phyloP scores from a whole-genome alignment of 2,113 vertebrate genomes.

The Gobius niger region DNA sequence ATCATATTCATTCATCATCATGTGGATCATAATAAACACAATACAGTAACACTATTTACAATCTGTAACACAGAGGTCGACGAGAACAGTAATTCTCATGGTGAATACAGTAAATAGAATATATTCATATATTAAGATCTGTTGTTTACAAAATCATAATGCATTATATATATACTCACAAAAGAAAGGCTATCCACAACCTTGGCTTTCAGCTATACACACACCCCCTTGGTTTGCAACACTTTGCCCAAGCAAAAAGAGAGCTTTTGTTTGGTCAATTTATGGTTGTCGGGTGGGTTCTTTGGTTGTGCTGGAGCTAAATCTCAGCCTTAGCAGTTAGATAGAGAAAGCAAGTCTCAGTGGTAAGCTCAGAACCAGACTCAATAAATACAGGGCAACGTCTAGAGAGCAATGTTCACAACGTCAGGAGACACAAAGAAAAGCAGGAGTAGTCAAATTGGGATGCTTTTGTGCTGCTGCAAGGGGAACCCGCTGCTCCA shows the following conservation, averaged over 20 bases:
- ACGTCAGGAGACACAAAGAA: conserved; percentile 28
- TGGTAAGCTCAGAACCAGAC: conserved; percentile 25
- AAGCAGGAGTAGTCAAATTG: conserved; percentile 33
- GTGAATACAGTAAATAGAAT: conserved; percentile 74
- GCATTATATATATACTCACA: conserved; percentile 62
- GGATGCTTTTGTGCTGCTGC: conserved; percentile 3
- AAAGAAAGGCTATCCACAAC: conserved; percentile 68
- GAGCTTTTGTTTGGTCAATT: conserved; percentile 68
- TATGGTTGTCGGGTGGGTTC: conserved; percentile 63
- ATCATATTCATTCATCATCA: conserved; percentile 71
- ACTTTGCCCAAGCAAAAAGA: conserved; percentile 58
- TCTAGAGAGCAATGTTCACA: conserved; percentile 25
- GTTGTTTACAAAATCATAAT: conserved; percentile 75
- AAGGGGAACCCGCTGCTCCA: conserved; percentile 19
- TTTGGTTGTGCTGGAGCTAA: conserved; percentile 74
- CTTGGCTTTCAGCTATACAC: conserved; percentile 68
- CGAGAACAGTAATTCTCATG: conserved; percentile 60
- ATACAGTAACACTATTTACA: conserved; percentile 75
- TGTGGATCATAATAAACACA: conserved; percentile 72
- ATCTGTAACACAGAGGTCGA: conserved; percentile 69
- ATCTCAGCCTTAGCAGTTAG: conserved; percentile 38
- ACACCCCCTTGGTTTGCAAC: conserved; percentile 57
- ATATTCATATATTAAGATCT: conserved; percentile 77
- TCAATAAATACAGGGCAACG: conserved; percentile 21
- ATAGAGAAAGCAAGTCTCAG: conserved; percentile 31